phyloP scores from a whole-genome alignment of 2,113 vertebrate genomes.

The Cyprinodon tularosa region DNA sequence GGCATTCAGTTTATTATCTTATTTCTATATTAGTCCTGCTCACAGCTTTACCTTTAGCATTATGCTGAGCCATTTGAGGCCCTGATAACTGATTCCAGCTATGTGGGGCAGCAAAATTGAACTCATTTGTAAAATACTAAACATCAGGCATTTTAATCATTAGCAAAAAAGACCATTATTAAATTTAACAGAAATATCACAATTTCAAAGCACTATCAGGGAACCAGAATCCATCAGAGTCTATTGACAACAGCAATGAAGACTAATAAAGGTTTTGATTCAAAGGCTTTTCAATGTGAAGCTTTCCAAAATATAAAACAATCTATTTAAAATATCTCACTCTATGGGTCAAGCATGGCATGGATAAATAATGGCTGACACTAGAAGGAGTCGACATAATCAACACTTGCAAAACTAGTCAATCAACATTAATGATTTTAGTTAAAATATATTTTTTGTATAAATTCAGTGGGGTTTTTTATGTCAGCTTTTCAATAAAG shows the following conservation, averaged over 20 bases:
- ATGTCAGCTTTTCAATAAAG: too few relatives aligned
- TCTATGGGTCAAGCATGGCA: too few relatives aligned
- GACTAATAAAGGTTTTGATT: not conserved
- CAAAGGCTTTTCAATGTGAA: not conserved
- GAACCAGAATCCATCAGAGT: not conserved
- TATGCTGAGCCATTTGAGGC: slow-evolving; percentile 7
- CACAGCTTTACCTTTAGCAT: slow-evolving; percentile 22
- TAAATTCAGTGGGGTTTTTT: too few relatives aligned
- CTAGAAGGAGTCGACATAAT: not conserved
- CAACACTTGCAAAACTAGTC: not conserved
- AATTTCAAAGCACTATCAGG: too few relatives aligned
- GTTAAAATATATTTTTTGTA: too few relatives aligned
- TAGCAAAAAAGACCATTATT: too few relatives aligned
- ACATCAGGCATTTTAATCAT: too few relatives aligned
- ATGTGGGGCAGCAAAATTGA: too few relatives aligned
- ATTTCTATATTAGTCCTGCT: slow-evolving; percentile 44
- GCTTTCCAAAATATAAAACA: not conserved
- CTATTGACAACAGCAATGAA: not conserved
- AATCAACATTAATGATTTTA: too few relatives aligned
- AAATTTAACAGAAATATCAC: not conserved
- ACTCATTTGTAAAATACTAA: too few relatives aligned
- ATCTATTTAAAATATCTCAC: not conserved
- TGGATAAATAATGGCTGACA: too few relatives aligned
- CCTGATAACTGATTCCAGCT: not conserved
- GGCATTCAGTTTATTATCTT: slow-evolving; percentile 46